Conservation (phyloP, 2,888 invertebrate species). For the Chaitophorus viminalis region DNA sequence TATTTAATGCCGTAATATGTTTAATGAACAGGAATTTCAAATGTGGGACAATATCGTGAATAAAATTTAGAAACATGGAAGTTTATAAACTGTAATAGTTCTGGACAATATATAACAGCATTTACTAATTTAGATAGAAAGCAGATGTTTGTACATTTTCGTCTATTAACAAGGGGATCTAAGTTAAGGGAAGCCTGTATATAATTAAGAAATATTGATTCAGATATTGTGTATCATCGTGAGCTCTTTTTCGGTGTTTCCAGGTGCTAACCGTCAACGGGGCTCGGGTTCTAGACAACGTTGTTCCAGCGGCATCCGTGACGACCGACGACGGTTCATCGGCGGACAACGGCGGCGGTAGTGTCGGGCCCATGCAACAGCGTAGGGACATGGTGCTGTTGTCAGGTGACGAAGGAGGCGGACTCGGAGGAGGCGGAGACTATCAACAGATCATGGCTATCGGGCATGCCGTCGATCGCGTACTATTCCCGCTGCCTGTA, state of each 20-base stretch:
- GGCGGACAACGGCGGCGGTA: neutral
- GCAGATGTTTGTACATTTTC: no score
- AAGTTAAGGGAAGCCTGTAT: no score
- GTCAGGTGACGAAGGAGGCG: neutral
- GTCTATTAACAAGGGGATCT: no score
- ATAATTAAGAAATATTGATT: no score
- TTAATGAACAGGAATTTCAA: no score
- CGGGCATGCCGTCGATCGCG: slow-evolving; percentile 80
- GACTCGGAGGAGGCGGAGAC: neutral
- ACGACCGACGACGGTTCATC: neutral
- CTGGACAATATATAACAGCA: no score
- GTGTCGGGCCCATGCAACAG: neutral
- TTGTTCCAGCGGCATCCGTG: slow-evolving; percentile 72
- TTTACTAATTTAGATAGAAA: no score
- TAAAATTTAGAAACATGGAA: no score
- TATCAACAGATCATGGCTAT: slow-evolving; percentile 77
- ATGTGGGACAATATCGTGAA: no score
- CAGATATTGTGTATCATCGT: no score
- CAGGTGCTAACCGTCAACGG: slow-evolving; percentile 87
- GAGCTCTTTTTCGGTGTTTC: neutral
- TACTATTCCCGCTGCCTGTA: slow-evolving; percentile 90
- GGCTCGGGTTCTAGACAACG: slow-evolving; percentile 81
- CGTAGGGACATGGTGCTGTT: slow-evolving; percentile 40
- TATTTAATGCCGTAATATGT: no score
- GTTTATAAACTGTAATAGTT: no score